phyloP scores from a whole-genome alignment of 2,113 vertebrate genomes.

The Dissostichus mawsoni region DNA sequence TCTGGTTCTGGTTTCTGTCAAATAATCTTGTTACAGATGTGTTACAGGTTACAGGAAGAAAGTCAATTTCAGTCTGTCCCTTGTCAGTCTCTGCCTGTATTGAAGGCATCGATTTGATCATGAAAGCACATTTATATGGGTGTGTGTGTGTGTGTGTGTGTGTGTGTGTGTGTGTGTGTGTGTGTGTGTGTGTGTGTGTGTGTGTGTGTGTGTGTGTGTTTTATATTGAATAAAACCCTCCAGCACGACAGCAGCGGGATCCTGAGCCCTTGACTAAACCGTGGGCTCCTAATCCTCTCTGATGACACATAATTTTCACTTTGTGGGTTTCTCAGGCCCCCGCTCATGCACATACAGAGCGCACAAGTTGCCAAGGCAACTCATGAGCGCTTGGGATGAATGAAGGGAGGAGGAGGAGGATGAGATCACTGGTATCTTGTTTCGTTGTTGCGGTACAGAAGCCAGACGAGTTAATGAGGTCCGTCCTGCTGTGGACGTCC shows the following conservation, averaged over 20 bases:
- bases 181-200: not conserved
- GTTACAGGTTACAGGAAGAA: conserved; percentile 43
- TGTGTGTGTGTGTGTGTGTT: not conserved
- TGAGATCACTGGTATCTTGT: conserved; percentile 85
- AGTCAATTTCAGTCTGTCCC: conserved; percentile 42
- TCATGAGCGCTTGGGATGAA: conserved; percentile 78
- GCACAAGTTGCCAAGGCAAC: conserved; percentile 82
- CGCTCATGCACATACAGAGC: conserved; percentile 59
- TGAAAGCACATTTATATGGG: not conserved
- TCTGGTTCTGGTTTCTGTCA: conserved; percentile 22
- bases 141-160: not conserved
- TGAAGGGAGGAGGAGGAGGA: conserved; percentile 77
- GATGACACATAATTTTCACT: conserved; percentile 83
- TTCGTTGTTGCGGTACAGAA: conserved; percentile 77
- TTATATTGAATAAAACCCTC: conserved; percentile 51
- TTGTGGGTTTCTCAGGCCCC: conserved; percentile 71
- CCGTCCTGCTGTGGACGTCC: conserved; percentile 47
- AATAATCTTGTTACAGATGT: conserved; percentile 24
- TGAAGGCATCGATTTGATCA: conserved; percentile 34
- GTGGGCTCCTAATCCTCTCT: conserved; percentile 80
- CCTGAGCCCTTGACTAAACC: conserved; percentile 69
- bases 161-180: conserved; percentile 10
- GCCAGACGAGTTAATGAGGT: conserved; percentile 69
- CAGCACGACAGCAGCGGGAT: conserved; percentile 54
- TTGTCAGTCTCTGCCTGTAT: conserved; percentile 31